Evolutionary conservation across 2,888 invertebrate species (phyloP).

Genomic region (Zonitis immaculata): DNA sequence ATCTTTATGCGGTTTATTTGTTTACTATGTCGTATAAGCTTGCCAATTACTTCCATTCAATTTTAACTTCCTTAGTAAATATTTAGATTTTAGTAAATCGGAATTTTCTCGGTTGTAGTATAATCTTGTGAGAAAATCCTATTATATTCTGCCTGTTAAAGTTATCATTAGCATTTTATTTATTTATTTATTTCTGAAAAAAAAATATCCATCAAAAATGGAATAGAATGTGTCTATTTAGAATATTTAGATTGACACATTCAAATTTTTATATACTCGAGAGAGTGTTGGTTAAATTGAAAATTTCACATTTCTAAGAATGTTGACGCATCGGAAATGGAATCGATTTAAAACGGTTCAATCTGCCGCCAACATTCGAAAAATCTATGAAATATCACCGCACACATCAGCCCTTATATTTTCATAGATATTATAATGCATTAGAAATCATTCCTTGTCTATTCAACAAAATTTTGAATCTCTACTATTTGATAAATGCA

Average conservation of each 20-base stretch:
- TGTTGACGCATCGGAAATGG: background rate
- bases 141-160: too few species aligned
- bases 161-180: too few species aligned
- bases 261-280: background rate
- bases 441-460: background rate
- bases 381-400: background rate
- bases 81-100: conserved; percentile 17
- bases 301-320: background rate
- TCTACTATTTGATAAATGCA: background rate
- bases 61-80: conserved; percentile 19
- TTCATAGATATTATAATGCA: too few species aligned
- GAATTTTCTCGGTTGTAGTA: background rate
- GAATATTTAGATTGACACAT: background rate
- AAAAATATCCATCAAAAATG: too few species aligned
- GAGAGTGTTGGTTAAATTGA: background rate
- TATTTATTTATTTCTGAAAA: too few species aligned
- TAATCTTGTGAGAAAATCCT: background rate
- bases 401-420: background rate
- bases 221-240: too few species aligned
- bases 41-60: conserved; percentile 23
- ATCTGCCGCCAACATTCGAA: background rate
- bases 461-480: background rate
- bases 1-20: conserved; percentile 17
- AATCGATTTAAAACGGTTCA: background rate
- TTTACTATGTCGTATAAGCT: conserved; percentile 22